Evolutionary conservation across 2,113 vertebrate genomes (phyloP).

Genomic region (Recurvirostra avosetta): DNA sequence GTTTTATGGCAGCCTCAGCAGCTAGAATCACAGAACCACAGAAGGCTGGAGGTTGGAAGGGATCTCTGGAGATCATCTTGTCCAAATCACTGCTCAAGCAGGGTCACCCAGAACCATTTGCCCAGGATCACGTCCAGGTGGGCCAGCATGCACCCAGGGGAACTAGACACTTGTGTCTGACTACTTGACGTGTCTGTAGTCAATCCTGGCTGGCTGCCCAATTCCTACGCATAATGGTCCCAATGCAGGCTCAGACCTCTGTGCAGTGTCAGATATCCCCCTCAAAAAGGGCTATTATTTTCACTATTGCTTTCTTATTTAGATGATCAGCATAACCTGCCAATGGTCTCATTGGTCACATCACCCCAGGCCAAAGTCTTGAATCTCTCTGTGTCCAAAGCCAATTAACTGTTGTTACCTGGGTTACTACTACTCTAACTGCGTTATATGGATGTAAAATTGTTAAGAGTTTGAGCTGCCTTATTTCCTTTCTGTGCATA

Average conservation of each 20-base stretch:
- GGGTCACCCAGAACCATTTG: background rate
- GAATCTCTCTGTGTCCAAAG: background rate
- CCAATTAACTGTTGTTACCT: background rate
- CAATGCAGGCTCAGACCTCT: background rate
- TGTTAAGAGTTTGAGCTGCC: background rate
- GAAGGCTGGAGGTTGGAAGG: background rate
- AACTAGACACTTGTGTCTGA: rapidly evolving
- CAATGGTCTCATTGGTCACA: background rate
- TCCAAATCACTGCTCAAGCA: background rate
- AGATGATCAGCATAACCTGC: background rate
- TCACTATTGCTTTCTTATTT: background rate
- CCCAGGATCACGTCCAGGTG: background rate
- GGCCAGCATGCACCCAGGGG: background rate
- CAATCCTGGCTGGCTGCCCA: background rate
- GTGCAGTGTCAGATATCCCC: background rate
- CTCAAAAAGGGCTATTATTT: background rate
- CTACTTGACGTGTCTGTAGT: background rate
- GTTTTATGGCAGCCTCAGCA: background rate
- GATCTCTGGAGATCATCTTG: background rate
- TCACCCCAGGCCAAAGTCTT: background rate
- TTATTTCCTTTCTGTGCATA: background rate
- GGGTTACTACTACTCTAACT: background rate
- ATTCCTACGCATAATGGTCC: background rate
- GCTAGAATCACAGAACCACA: background rate
- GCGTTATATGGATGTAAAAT: background rate